Conservation (phyloP, 2,888 invertebrate species). For the Gari tellinella region DNA sequence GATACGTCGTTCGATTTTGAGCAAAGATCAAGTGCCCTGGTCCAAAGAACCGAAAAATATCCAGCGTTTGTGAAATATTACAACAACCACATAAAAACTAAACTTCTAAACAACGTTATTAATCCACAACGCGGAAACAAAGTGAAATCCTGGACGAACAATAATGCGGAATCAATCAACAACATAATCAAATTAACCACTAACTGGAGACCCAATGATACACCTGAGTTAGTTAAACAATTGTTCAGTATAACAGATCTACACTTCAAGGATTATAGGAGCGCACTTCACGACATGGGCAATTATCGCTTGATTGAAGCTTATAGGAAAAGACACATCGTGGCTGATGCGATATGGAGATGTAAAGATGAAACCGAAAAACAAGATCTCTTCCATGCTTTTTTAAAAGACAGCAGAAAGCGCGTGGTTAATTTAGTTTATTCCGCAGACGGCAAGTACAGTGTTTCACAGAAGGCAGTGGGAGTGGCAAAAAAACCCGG, state of each 20-base stretch:
- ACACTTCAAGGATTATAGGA: slow-evolving; percentile 34
- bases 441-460: no score
- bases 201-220: slow-evolving; percentile 34
- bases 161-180: slow-evolving; percentile 30
- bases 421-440: no score
- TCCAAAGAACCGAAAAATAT: not conserved
- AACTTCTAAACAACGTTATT: no score
- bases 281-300: no score
- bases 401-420: slow-evolving; percentile 4
- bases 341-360: not conserved
- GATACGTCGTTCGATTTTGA: no score
- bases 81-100: slow-evolving; percentile 3
- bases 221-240: slow-evolving; percentile 20
- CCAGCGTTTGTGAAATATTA: not conserved
- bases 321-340: slow-evolving; percentile 1
- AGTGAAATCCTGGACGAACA: slow-evolving; percentile 31
- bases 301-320: slow-evolving; percentile 17
- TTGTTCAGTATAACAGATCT: slow-evolving; percentile 23
- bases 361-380: slow-evolving; percentile 7
- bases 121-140: slow-evolving; percentile 8
- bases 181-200: slow-evolving; percentile 30
- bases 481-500: no score
- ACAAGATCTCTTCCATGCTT: not conserved
- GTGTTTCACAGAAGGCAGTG: no score
- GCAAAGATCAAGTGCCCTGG: not conserved